These are phyloP conservation scores for Apis florea DNA, from an alignment of 1,140 invertebrate genomes.

Conservation along the genomic window DNA sequence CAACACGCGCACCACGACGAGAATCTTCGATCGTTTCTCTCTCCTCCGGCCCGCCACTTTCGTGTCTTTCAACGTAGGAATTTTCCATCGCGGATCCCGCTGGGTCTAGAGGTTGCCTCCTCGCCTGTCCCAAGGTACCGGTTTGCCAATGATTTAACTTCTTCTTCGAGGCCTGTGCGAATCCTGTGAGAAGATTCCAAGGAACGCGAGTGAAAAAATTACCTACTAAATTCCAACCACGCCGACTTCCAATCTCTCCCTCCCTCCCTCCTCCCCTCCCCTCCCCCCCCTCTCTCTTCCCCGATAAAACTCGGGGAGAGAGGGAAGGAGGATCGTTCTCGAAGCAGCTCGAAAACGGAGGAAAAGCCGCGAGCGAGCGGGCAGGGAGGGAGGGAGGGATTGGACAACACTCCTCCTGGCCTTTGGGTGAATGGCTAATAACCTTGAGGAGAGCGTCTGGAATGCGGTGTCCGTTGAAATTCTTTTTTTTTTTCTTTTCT, in stretches of 20 bases:
- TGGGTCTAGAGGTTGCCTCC: background rate
- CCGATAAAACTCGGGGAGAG: too few relatives aligned
- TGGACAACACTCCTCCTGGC: slow-evolving; percentile 54
- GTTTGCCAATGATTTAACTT: slow-evolving; percentile 6
- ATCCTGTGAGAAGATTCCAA: background rate
- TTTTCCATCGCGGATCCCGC: slow-evolving; percentile 15
- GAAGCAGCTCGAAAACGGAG: too few relatives aligned
- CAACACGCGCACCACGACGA: too few relatives aligned
- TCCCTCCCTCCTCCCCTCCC: too few relatives aligned
- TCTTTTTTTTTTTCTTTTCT: too few relatives aligned
- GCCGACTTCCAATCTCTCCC: too few relatives aligned
- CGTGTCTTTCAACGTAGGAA: slow-evolving; percentile 5
- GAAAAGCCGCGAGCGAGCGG: background rate
- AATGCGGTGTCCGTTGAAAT: slow-evolving; percentile 72
- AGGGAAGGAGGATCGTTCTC: too few relatives aligned
- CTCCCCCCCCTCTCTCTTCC: too few relatives aligned
- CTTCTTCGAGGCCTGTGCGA: background rate
- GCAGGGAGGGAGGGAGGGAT: background rate
- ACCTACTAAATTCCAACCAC: background rate
- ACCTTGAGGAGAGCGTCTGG: slow-evolving; percentile 74
- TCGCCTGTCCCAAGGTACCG: background rate
- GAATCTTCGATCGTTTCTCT: too few relatives aligned
- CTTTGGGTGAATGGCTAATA: slow-evolving; percentile 75
- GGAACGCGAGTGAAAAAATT: background rate
- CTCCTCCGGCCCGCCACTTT: background rate